Percentiles rank a stretch among this genome's conserved stretches.
These are phyloP conservation scores for Probaryconus sp. DNA, from an alignment of 1,140 invertebrate species.

Conservation along the genomic window DNA sequence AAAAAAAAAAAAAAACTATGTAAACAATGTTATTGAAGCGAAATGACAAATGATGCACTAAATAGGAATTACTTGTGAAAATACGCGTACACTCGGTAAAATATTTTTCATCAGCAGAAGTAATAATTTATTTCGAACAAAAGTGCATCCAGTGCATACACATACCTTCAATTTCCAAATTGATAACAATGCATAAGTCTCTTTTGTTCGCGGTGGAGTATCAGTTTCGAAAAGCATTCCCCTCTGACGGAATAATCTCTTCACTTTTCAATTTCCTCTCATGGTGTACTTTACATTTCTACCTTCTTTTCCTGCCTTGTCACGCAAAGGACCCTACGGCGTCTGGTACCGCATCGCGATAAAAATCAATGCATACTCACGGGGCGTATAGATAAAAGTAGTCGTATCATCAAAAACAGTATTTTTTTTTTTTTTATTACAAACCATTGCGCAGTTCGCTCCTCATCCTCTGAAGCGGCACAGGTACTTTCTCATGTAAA, in stretches of 20 bases:
- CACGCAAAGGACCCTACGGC: conserved; percentile 67
- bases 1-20: too few species aligned
- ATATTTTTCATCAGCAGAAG: conserved; percentile 34
- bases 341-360: conserved; percentile 63
- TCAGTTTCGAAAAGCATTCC: conserved; percentile 50
- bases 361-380: conserved; percentile 65
- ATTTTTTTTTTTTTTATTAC: conserved; percentile 58
- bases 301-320: conserved; percentile 61
- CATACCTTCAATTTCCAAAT: conserved; percentile 46
- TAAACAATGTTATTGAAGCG: too few species aligned
- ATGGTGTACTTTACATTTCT: conserved; percentile 59
- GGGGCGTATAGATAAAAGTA: conserved; percentile 56
- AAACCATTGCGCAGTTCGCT: conserved; percentile 29
- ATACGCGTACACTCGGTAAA: conserved; percentile 3
- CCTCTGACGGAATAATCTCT: conserved; percentile 56
- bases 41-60: too few species aligned
- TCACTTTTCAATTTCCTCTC: conserved; percentile 62
- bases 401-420: conserved; percentile 54
- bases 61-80: conserved; percentile 1
- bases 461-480: conserved; percentile 21
- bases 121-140: conserved; percentile 47
- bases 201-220: conserved; percentile 51
- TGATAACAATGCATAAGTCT: conserved; percentile 46
- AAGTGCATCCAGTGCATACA: conserved; percentile 7
- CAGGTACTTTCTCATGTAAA: conserved; percentile 8